Percentiles rank a stretch among this genome's conserved stretches.
Conservation (phyloP, 2,888 invertebrate genomes). For the Oscheius sp. region DNA sequence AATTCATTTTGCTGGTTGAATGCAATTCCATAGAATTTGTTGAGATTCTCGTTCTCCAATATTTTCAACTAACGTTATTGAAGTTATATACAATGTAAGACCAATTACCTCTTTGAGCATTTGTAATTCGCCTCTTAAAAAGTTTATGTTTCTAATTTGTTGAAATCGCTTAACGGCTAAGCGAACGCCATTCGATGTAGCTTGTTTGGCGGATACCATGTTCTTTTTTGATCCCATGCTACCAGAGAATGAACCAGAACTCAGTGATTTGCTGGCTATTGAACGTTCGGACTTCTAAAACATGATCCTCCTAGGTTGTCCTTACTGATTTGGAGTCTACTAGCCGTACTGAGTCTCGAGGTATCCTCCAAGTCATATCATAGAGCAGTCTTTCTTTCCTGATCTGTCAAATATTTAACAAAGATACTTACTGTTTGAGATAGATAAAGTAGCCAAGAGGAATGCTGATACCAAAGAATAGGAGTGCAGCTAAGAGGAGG, state of each 20-base stretch:
- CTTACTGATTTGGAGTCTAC: constrained; percentile 5
- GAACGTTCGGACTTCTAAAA: constrained; percentile 62
- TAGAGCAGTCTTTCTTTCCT: constrained; percentile 66
- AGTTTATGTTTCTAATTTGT: constrained; percentile 64
- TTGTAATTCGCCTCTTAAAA: constrained; percentile 60
- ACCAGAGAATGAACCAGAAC: constrained; percentile 59
- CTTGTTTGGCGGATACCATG: constrained; percentile 63
- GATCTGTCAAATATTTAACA: neutral
- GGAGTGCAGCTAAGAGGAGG: constrained; percentile 45
- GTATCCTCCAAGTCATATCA: constrained; percentile 69
- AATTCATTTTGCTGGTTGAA: constrained; percentile 70
- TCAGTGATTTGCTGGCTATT: constrained; percentile 56
- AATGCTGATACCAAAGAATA: constrained; percentile 47
- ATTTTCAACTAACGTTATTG: constrained; percentile 55
- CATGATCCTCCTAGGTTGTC: neutral
- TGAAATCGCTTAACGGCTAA: constrained; percentile 64
- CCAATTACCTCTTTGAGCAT: constrained; percentile 63
- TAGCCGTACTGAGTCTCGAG: constrained; percentile 54
- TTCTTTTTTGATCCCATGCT: constrained; percentile 61
- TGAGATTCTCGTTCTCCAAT: constrained; percentile 67
- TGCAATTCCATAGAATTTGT: constrained; percentile 69
- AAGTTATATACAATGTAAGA: neutral
- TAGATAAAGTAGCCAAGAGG: constrained; percentile 66
- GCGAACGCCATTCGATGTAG: constrained; percentile 64
- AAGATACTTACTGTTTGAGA: constrained; percentile 59